Evolutionary conservation across 2,113 vertebrate genomes (phyloP).

Genomic region (Corydoras maculifer): DNA sequence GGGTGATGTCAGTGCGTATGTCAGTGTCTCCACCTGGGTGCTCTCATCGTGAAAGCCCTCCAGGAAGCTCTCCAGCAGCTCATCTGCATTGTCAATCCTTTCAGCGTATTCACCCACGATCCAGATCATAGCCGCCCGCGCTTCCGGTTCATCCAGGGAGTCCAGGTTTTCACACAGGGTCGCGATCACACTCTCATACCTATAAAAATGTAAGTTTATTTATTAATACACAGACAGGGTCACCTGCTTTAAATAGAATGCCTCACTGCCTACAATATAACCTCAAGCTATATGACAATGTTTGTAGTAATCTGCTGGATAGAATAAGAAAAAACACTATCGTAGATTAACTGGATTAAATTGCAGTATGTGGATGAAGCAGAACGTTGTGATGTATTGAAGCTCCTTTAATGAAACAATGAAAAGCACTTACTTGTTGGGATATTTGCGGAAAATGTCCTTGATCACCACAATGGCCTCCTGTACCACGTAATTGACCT

Average conservation of each 20-base stretch:
- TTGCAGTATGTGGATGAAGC: no score
- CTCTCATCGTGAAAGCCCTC: conserved; percentile 97
- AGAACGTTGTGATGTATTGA: no score
- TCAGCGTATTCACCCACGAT: conserved; percentile 94
- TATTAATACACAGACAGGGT: not conserved
- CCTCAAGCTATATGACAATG: no score
- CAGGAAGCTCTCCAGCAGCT: conserved; percentile 92
- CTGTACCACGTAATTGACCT: conserved; percentile 97
- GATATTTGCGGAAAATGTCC: conserved; percentile 98
- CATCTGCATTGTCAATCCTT: conserved; percentile 89
- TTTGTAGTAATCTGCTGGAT: no score
- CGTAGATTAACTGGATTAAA: no score
- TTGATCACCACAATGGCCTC: conserved; percentile 98
- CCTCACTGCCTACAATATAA: no score
- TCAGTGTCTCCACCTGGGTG: conserved; percentile 68
- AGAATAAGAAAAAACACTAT: no score
- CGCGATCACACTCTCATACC: conserved; percentile 93
- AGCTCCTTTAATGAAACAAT: no score
- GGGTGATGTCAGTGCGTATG: no score
- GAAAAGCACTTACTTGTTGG: conserved; percentile 83
- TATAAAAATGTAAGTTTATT: conserved; percentile 42
- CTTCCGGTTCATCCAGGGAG: conserved; percentile 92
- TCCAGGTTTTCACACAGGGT: conserved; percentile 95
- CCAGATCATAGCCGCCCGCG: conserved; percentile 95
- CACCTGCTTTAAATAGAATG: no score